Percentiles rank a stretch among this genome's conserved stretches.
phyloP scores from a whole-genome alignment of 2,888 invertebrate genomes.

The Amphipoea oculea region DNA sequence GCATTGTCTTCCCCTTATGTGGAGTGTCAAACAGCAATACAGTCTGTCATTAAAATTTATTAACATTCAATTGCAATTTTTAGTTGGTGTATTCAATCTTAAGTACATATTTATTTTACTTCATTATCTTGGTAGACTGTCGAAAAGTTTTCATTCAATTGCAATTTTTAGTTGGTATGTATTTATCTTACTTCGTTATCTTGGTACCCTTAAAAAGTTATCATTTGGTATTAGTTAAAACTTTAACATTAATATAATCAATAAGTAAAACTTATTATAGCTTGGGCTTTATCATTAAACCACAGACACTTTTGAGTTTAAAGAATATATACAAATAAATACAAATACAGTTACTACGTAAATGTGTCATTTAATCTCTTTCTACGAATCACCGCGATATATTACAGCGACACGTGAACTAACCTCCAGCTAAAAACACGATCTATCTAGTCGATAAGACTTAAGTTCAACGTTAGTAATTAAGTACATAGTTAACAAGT shows the following conservation, averaged over 20 bases:
- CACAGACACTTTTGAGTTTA: not conserved
- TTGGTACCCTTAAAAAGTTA: not conserved
- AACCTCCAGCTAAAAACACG: constrained; percentile 42
- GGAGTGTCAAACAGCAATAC: not conserved
- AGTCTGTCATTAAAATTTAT: not conserved
- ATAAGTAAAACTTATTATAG: not conserved
- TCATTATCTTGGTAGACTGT: not conserved
- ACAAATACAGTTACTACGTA: constrained; percentile 32
- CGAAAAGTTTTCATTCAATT: not conserved
- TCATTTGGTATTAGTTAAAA: not conserved
- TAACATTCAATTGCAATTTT: not conserved
- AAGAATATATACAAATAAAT: constrained; percentile 1
- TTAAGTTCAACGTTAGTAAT: constrained; percentile 55
- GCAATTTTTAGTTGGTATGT: not conserved
- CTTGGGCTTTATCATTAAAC: not conserved
- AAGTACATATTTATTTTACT: not conserved
- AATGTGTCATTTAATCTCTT: constrained; percentile 42
- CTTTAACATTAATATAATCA: not conserved
- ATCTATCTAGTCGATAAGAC: constrained; percentile 56
- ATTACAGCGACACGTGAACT: constrained; percentile 44
- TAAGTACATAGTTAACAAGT: constrained; percentile 51
- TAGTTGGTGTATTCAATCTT: not conserved
- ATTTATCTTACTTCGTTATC: not conserved
- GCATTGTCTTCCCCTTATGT: not conserved
- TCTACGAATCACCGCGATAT: constrained; percentile 44